Conservation (phyloP, 1,140 invertebrate genomes). For the Cydia splendana region DNA sequence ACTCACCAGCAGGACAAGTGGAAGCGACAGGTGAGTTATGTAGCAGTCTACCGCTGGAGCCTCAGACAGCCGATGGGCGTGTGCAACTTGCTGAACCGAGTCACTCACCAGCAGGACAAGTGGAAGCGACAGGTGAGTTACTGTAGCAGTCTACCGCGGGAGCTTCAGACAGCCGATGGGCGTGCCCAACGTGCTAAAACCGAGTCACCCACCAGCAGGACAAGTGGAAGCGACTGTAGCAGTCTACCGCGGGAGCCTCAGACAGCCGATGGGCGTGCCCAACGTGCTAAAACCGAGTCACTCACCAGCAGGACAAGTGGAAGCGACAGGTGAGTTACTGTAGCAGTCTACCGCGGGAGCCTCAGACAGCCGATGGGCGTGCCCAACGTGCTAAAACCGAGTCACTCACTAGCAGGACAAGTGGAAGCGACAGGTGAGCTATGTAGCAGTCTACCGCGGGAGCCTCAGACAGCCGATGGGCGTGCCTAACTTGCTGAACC, state of each 20-base stretch:
- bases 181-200: slow-evolving; percentile 92
- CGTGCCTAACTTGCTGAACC: slow-evolving; percentile 92
- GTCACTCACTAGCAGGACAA: no score
- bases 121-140: slow-evolving; percentile 88
- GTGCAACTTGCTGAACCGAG: slow-evolving; percentile 94
- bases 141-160: slow-evolving; percentile 62
- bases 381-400: no score
- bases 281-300: slow-evolving; percentile 96
- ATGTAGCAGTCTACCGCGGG: no score
- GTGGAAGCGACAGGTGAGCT: no score
- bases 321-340: slow-evolving; percentile 81
- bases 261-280: slow-evolving; percentile 86
- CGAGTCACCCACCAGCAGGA: slow-evolving; percentile 97
- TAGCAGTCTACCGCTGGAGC: slow-evolving; percentile 68
- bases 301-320: slow-evolving; percentile 98
- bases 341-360: slow-evolving; percentile 69
- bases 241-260: slow-evolving; percentile 71
- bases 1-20: slow-evolving; percentile 98
- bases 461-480: slow-evolving; percentile 82
- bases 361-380: slow-evolving; percentile 61
- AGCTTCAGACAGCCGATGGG: slow-evolving; percentile 84
- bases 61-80: slow-evolving; percentile 85
- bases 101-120: slow-evolving; percentile 97
- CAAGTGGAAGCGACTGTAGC: slow-evolving; percentile 92
- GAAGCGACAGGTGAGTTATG: slow-evolving; percentile 83